Evolutionary conservation across 2,888 invertebrate species (phyloP).

Genomic region (Scelioninae gen. 2): DNA sequence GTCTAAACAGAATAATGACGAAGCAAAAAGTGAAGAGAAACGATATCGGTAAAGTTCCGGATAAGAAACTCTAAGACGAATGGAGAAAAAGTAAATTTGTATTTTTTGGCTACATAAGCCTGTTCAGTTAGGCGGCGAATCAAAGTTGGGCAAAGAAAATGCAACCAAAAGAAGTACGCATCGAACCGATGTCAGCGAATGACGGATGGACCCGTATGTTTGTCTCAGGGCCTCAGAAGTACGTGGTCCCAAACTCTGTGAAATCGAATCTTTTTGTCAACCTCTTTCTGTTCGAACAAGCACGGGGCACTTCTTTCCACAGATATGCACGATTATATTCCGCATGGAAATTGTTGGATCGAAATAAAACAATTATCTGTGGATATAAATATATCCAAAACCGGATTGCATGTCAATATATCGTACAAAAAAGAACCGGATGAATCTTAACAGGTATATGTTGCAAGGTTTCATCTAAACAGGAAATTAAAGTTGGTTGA

Average conservation of each 20-base stretch:
- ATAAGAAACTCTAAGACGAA: slow-evolving; percentile 31
- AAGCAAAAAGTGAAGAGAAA: slow-evolving; percentile 26
- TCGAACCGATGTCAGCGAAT: slow-evolving; percentile 70
- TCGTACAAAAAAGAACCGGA: too few relatives aligned
- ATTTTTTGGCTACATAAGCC: slow-evolving; percentile 40
- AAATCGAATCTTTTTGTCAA: slow-evolving; percentile 41
- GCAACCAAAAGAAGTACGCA: slow-evolving; percentile 64
- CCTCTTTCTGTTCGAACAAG: slow-evolving; percentile 16
- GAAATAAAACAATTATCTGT: too few relatives aligned
- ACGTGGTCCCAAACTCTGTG: slow-evolving; percentile 49
- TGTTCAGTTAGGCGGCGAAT: slow-evolving; percentile 50
- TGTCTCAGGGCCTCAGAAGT: slow-evolving; percentile 65
- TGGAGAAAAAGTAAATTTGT: slow-evolving; percentile 43
- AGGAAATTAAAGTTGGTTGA: slow-evolving; percentile 15
- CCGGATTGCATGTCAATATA: too few relatives aligned
- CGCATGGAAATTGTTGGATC: too few relatives aligned
- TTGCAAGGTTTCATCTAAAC: slow-evolving; percentile 6
- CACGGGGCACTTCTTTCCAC: slow-evolving; percentile 31
- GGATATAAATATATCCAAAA: too few relatives aligned
- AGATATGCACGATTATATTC: slow-evolving; percentile 15
- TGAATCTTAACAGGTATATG: too few relatives aligned
- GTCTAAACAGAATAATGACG: slow-evolving; percentile 4
- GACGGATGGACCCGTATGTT: slow-evolving; percentile 70
- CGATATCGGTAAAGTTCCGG: slow-evolving; percentile 16
- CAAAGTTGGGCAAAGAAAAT: slow-evolving; percentile 44